A percentile compares a stretch with the other conserved stretches of the same genome.
Evolutionary conservation across 2,888 invertebrate genomes (phyloP).

Genomic region (Caenorhabditis sinica): DNA sequence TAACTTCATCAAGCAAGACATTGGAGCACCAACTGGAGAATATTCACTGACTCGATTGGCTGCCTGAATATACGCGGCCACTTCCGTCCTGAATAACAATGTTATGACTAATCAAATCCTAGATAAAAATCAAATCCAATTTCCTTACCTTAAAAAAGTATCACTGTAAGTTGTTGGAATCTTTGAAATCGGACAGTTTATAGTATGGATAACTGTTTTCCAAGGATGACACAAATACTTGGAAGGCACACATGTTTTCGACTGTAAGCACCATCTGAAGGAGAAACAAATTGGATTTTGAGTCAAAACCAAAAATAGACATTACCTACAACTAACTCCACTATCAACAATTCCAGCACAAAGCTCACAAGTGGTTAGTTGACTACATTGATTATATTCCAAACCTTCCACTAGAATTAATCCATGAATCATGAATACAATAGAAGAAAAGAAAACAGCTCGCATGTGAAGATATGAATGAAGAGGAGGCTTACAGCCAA

Average conservation of each 20-base stretch:
- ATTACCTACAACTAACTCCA: constrained; percentile 57
- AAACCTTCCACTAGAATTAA: constrained; percentile 3
- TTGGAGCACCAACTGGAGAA: constrained; percentile 59
- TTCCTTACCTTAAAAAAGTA: constrained; percentile 30
- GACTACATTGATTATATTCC: constrained; percentile 37
- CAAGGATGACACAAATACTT: constrained; percentile 66
- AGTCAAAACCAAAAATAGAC: neutral
- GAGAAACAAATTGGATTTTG: neutral
- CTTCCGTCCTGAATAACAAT: constrained; percentile 42
- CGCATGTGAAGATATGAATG: constrained; percentile 21
- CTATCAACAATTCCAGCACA: constrained; percentile 61
- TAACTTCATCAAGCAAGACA: constrained; percentile 46
- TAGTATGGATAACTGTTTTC: constrained; percentile 37
- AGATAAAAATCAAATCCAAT: too few relatives aligned
- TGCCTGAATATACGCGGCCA: constrained; percentile 63
- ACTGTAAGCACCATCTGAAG: constrained; percentile 65
- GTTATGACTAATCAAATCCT: neutral
- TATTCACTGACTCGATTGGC: constrained; percentile 61
- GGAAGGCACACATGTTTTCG: constrained; percentile 54
- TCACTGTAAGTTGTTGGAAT: constrained; percentile 58
- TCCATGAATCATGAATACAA: neutral
- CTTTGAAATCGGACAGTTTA: constrained; percentile 59
- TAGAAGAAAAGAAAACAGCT: constrained; percentile 4
- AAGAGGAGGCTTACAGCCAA: neutral
- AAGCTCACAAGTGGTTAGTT: constrained; percentile 44